These are phyloP conservation scores for Machimus atricapillus DNA, from an alignment of 2,888 invertebrate genomes.

Conservation along the genomic window DNA sequence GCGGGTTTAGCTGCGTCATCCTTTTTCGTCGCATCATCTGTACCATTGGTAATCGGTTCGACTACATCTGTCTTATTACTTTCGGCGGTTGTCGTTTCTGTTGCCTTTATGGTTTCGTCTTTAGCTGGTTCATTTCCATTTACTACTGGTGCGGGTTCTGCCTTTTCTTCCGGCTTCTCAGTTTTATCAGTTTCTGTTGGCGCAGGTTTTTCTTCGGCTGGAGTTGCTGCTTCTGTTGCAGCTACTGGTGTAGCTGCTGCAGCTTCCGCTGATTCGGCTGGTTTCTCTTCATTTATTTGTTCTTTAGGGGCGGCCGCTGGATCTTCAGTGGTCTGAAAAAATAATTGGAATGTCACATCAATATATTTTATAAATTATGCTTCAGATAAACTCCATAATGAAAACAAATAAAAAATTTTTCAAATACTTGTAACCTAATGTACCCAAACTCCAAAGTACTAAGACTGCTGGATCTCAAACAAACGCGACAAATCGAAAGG, in stretches of 20 bases:
- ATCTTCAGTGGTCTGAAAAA: conserved; percentile 7
- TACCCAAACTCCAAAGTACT: not conserved
- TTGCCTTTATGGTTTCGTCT: not conserved
- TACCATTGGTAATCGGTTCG: conserved; percentile 24
- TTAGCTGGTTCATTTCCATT: conserved; percentile 12
- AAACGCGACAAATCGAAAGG: not conserved
- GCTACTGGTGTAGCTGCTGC: conserved; percentile 35
- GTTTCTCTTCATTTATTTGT: conserved; percentile 42
- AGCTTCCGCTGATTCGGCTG: conserved; percentile 43
- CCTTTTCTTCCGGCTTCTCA: conserved; percentile 44
- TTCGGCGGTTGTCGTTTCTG: conserved; percentile 24
- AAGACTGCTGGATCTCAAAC: not conserved
- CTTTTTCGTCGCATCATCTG: conserved; percentile 42
- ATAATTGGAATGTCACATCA: not conserved
- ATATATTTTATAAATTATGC: not conserved
- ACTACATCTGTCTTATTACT: conserved; percentile 19
- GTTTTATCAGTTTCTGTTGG: conserved; percentile 43
- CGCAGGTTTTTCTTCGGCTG: conserved; percentile 47
- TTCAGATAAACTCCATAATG: not conserved
- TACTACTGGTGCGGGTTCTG: conserved; percentile 39
- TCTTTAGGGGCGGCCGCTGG: conserved; percentile 39
- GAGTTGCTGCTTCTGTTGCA: not conserved
- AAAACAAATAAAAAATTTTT: not conserved
- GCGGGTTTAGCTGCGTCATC: conserved; percentile 18
- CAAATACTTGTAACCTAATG: not conserved